Base-by-base conservation (phyloP, 2,797 vertebrate genomes). In the Astyanax mexicanus region DNA sequence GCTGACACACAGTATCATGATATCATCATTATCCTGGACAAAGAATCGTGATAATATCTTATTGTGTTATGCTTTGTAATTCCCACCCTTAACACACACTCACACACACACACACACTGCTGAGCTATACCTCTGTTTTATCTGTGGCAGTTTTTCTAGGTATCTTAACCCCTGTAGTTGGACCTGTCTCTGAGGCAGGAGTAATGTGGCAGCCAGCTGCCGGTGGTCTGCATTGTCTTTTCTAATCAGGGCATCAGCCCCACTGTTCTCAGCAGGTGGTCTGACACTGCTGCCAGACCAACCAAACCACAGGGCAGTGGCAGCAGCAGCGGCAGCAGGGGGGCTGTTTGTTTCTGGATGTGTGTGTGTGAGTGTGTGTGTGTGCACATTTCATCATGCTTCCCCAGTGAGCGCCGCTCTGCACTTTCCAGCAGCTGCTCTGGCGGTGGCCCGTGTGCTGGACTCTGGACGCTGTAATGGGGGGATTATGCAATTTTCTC, bases 401-500 rank as follows among this genome's bases (percentile, higher is more conserved):
- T 74, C 67, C 35, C 44, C 19, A 67, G 40, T 64, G 75, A 73
- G 69, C 13, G 8, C 4, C 40, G 15, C 19, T 54, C 47, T 55
- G 9, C 23, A 38, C 40, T 72, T 51, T 40, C 67, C 64, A 64
- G 25, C 71, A 74, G 32, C 32, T 64, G 71, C 35, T 32, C 54
- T 11, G 32, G 25, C n/a, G 21, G 4, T 65, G 57, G 27, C 57
- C 21, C 6, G 4, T 70, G 38, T 55, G 21, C 65, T 57, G 64
- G 65, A 42, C 71, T 74, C 21, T 69, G 61, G 66, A n/a, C n/a
- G n/a, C 66, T 51, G 23, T 74, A 74, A 77, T 81, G 70, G 70
- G 19, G 60, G 74, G 67, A 69, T 66, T 77, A 77, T 71, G 60
- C 51, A 78, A 70, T 74, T 74, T 58, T 78, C 54, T 42, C 62